These are phyloP conservation scores for Glyptemys insculpta DNA, from an alignment of 2,797 vertebrate genomes.

Conservation along the genomic window DNA sequence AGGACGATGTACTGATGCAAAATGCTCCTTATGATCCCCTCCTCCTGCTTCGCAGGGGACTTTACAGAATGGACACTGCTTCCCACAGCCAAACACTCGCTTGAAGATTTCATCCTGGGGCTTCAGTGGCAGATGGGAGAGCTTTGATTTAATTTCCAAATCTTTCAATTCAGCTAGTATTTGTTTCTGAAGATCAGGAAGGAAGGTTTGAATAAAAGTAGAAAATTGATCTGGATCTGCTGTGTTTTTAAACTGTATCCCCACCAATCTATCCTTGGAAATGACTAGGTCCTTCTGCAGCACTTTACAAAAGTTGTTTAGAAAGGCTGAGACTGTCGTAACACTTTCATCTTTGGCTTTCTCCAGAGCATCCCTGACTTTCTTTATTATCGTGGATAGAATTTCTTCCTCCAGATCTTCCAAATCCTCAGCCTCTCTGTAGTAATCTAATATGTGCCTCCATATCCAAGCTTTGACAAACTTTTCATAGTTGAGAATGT, in stretches of 20 bases:
- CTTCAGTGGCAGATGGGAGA: slow-evolving; percentile 68
- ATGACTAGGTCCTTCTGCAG: slow-evolving; percentile 77
- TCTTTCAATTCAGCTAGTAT: slow-evolving; percentile 71
- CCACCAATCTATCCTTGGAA: slow-evolving; percentile 46
- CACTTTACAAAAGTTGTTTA: slow-evolving; percentile 75
- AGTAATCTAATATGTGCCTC: background rate
- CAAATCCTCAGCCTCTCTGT: slow-evolving; percentile 2
- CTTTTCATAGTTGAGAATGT: slow-evolving; percentile 52
- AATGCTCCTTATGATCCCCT: background rate
- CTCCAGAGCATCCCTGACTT: slow-evolving; percentile 37
- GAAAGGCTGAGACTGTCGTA: slow-evolving; percentile 48
- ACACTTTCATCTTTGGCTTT: background rate
- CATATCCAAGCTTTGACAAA: slow-evolving; percentile 75
- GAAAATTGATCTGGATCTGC: slow-evolving; percentile 77
- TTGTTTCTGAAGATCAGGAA: slow-evolving; percentile 68
- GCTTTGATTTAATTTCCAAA: slow-evolving; percentile 54
- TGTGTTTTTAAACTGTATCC: slow-evolving; percentile 79
- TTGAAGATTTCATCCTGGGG: slow-evolving; percentile 54
- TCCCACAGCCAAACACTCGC: slow-evolving; percentile 20
- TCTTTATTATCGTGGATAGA: slow-evolving; percentile 26
- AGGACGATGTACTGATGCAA: slow-evolving; percentile 1
- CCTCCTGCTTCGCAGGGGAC: slow-evolving; percentile 35
- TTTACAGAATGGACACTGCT: slow-evolving; percentile 42
- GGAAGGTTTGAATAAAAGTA: slow-evolving; percentile 67
- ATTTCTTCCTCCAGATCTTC: slow-evolving; percentile 35